Evolutionary conservation across 2,888 invertebrate species (phyloP), one percentile per base, ranked within the genome.

Genomic region (Habrosyne pyritoides): DNA sequence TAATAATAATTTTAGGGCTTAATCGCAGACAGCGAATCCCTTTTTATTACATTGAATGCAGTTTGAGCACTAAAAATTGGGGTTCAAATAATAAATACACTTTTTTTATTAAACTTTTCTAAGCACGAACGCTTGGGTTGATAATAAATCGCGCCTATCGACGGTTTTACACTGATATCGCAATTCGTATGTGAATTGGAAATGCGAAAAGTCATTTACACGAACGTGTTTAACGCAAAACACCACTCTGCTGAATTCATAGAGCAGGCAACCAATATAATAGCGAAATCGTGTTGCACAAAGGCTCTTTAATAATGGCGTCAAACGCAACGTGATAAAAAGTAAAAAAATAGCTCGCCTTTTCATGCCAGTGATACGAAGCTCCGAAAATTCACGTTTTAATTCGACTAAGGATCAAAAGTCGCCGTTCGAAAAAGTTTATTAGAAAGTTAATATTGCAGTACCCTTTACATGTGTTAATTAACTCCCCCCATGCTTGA

Each of bases 401-500:
- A 18, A 42, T 42, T 42, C 14, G 36, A 14, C 36, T n/a, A 36
- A 36, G 42, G 42, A 42, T 42, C 18, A 42, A 18, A n/a, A 42
- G 42, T 42, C 18, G 4, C n/a, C 2, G 1, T 18, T 18, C 7
- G 14, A 36, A 14, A 36, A 36, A 36, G 14, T 36, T 14, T 5
- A 36, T 36, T 12, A 18, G n/a, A 18, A 42, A 18, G 42, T 42
- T 18, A 18, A 42, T 42, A 42, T 18, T 42, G 42, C 18, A 42
- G 8, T 8, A 18, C 8, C 42, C 8, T 42, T 8, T 42, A 42
- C 42, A 42, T 42, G 42, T 42, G 18, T 42, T 42, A 42, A 42
- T 42, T 42, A 42, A 42, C 18, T 14, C 14, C 36, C 36, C 66
- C 63, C 66, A 55, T 50, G 63, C 73, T 65, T 79, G 72, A 81